Conservation (phyloP, 2,888 invertebrate genomes). For the Dorcus parallelipipedus region DNA sequence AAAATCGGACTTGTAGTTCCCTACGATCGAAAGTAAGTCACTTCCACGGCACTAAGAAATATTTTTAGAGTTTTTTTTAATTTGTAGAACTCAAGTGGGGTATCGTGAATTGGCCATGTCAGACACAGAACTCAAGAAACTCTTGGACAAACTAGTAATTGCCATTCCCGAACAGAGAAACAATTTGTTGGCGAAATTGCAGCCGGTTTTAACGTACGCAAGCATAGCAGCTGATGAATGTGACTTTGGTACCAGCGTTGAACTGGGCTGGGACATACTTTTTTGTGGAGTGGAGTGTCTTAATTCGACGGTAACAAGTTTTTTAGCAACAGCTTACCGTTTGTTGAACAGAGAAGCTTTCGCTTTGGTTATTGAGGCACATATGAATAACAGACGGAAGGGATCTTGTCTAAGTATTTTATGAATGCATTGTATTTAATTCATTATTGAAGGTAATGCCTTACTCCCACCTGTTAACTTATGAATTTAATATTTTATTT, state of each 20-base stretch:
- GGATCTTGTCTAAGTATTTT: conserved; percentile 53
- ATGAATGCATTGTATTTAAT: neutral
- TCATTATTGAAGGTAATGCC: no score
- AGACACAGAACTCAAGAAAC: conserved; percentile 56
- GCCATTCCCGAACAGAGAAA: conserved; percentile 59
- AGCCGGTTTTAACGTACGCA: conserved; percentile 77
- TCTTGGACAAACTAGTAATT: conserved; percentile 64
- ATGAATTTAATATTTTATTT: no score
- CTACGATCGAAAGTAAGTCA: conserved; percentile 62
- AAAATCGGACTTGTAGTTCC: conserved; percentile 84
- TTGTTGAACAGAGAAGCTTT: conserved; percentile 71
- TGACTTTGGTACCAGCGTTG: conserved; percentile 91
- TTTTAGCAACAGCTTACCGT: conserved; percentile 72
- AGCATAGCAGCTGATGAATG: conserved; percentile 92
- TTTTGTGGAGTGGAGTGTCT: conserved; percentile 68
- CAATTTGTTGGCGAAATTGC: conserved; percentile 64
- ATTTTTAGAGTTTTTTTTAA: neutral
- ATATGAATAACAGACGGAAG: conserved; percentile 67
- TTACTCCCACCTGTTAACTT: no score
- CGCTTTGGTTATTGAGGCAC: conserved; percentile 70
- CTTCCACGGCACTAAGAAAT: neutral
- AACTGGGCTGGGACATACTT: conserved; percentile 83
- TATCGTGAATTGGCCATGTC: conserved; percentile 62
- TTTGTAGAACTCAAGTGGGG: conserved; percentile 66
- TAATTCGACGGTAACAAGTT: conserved; percentile 61